Evolutionary conservation across 2,888 invertebrate species (phyloP), one percentile per base, ranked within the genome.

Genomic region (Oxycera nigricornis): DNA sequence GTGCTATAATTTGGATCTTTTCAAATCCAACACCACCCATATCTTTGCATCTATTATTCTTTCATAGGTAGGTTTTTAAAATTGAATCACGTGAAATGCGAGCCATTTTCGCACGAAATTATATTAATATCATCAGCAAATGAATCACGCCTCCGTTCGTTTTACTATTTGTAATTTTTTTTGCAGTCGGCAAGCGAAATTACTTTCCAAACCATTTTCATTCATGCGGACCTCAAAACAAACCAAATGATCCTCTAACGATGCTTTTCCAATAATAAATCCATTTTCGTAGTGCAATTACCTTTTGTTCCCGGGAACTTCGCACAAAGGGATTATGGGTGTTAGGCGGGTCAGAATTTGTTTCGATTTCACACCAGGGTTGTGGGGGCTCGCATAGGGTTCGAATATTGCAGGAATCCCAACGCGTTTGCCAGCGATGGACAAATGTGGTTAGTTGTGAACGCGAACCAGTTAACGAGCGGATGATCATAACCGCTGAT

Each of bases 401-500:
- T 14, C 46, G 46, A 7, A 14, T 46, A 14, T 46, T 3, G 17
- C 11, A 46, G 46, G 55, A 55, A 55, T 11, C 14, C 9, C 28
- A 57, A 2, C 57, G n/a, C 24, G 24, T 26, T 26, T 24, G 57
- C 28, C 24, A 46, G n/a, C n/a, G n/a, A n/a, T 57, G 57, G 2
- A 7, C 22, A 46, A 39, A 50, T 30, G 28, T 26, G 50, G 50
- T 41, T 68, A 31, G 46, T 68, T 50, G 41, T 41, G 35, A 7
- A 41, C 26, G 17, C 50, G 28, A 68, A 55, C 52, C 52, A 70
- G 52, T 70, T 65, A 65, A 70, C 55, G 70, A 70, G 52, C 70
- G 70, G 70, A 70, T 70, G 70, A 70, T 70, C 70, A 46, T 70
- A 70, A 55, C 70, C 70, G 55, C 70, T 70, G 70, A 70, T 70